Percentiles rank a stretch among this genome's conserved stretches.
Conservation (phyloP, 2,888 invertebrate species). For the Drosophila birchii region DNA sequence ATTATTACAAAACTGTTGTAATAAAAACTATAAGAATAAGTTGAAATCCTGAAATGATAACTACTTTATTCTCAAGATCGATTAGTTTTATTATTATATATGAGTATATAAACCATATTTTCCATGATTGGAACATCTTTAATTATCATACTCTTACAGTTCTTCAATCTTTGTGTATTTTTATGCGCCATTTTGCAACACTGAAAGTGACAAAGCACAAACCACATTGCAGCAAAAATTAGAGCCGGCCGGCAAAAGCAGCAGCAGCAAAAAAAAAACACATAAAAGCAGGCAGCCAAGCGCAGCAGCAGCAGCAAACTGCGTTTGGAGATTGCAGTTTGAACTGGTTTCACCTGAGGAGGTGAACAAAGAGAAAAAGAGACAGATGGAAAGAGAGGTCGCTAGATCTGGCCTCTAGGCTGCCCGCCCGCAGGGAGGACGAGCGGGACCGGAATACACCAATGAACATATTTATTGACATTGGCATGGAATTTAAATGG, state of each 20-base stretch:
- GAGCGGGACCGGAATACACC: constrained; percentile 23
- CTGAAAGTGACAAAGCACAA: constrained; percentile 10
- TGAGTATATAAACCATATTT: background rate
- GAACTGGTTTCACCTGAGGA: constrained; percentile 65
- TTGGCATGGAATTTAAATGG: constrained; percentile 41
- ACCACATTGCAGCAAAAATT: constrained; percentile 31
- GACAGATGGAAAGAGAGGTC: constrained; percentile 9
- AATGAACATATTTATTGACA: constrained; percentile 37
- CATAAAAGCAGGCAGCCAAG: constrained; percentile 57
- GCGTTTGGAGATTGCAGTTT: constrained; percentile 63
- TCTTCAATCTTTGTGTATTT: background rate
- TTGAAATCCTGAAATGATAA: background rate
- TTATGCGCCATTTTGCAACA: constrained; percentile 10
- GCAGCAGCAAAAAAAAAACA: constrained; percentile 28
- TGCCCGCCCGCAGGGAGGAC: background rate
- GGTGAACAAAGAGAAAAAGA: background rate
- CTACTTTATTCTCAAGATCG: background rate
- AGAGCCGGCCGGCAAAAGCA: constrained; percentile 68
- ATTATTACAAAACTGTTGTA: too few species aligned
- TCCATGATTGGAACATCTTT: background rate
- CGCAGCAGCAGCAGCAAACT: constrained; percentile 43
- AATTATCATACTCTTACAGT: background rate
- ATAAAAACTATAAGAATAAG: background rate
- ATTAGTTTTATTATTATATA: background rate
- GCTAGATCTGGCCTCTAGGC: constrained; percentile 19